Conservation (phyloP, 2,888 invertebrate genomes). For the Calephelis perditalis region DNA sequence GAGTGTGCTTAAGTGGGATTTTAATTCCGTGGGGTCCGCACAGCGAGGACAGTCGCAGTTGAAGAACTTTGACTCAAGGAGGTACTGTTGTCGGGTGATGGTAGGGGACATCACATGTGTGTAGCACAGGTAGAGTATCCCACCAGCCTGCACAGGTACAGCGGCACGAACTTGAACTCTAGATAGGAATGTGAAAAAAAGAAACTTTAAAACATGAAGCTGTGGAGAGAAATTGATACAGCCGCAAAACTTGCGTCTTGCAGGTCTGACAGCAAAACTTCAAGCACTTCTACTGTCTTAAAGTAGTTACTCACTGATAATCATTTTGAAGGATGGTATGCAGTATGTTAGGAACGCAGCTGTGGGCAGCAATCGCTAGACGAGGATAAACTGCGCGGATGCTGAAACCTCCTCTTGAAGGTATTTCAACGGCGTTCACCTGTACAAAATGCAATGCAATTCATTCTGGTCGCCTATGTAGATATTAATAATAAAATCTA, state of each 20-base stretch:
- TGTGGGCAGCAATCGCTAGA: slow-evolving; percentile 87
- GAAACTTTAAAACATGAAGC: no score
- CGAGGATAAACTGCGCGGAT: slow-evolving; percentile 89
- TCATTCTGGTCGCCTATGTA: no score
- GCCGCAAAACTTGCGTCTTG: no score
- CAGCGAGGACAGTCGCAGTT: slow-evolving; percentile 86
- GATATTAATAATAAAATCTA: no score
- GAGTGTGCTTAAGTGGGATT: slow-evolving; percentile 86
- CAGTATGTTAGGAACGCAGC: slow-evolving; percentile 89
- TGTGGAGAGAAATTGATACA: no score
- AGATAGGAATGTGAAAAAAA: slow-evolving; percentile 24
- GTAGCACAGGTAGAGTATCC: slow-evolving; percentile 84
- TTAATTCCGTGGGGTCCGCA: slow-evolving; percentile 87
- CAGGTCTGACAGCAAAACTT: no score
- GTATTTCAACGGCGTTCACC: slow-evolving; percentile 87
- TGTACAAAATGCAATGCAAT: slow-evolving; percentile 29
- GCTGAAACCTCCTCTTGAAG: slow-evolving; percentile 81
- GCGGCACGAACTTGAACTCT: slow-evolving; percentile 85
- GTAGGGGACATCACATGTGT: slow-evolving; percentile 87
- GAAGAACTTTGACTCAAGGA: slow-evolving; percentile 88
- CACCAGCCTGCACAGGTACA: slow-evolving; percentile 79
- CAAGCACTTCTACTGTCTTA: no score
- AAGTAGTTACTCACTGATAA: slow-evolving; percentile 46
- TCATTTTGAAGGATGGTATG: slow-evolving; percentile 80
- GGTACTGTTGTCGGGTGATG: slow-evolving; percentile 81